These are phyloP conservation scores for Stenotaenia linearis DNA, from an alignment of 2,888 invertebrate species.

Conservation along the genomic window DNA sequence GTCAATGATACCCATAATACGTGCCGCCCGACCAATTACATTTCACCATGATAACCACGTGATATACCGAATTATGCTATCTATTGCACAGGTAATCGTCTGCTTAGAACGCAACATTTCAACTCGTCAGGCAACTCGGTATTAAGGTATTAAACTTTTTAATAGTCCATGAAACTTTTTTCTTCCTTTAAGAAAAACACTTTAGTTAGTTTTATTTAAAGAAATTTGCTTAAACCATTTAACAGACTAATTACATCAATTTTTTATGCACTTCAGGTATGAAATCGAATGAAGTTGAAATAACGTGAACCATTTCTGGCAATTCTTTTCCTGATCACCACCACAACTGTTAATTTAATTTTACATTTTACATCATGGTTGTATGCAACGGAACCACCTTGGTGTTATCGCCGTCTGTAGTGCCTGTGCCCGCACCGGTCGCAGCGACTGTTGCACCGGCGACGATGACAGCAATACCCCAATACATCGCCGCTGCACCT, in stretches of 20 bases:
- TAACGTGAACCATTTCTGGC: not conserved
- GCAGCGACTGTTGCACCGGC: not conserved
- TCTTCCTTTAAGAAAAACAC: too few species aligned
- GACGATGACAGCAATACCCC: not conserved
- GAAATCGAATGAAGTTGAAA: not conserved
- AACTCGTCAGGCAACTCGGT: not conserved
- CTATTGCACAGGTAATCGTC: not conserved
- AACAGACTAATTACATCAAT: not conserved
- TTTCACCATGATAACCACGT: not conserved
- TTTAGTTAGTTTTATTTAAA: too few species aligned
- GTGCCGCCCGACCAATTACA: not conserved
- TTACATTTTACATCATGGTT: not conserved
- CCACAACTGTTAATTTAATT: not conserved
- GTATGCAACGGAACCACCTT: constrained; percentile 24
- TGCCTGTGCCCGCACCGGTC: constrained; percentile 14
- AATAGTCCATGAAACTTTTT: not conserved
- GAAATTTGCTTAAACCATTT: not conserved
- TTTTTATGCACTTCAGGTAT: not conserved
- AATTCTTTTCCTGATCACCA: not conserved
- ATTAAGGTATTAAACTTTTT: not conserved
- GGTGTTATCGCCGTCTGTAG: constrained; percentile 4
- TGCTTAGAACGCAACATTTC: not conserved
- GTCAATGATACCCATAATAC: not conserved
- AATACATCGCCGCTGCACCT: constrained; percentile 27
- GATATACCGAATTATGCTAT: not conserved